A percentile compares a stretch with the other conserved stretches of the same genome.
Conservation (phyloP, 1,140 invertebrate species). For the Euura saliciscinereae region DNA sequence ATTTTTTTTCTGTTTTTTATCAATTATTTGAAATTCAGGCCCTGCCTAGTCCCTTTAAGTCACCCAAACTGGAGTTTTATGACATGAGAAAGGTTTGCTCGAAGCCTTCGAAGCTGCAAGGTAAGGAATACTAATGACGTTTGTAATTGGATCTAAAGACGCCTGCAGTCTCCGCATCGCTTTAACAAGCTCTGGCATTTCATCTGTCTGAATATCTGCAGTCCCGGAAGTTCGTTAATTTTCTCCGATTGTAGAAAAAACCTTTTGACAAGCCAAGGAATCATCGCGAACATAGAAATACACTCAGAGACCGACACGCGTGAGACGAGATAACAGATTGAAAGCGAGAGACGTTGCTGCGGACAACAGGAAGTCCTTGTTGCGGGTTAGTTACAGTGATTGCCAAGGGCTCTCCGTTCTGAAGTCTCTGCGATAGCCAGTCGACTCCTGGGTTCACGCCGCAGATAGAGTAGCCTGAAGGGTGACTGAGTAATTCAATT, state of each 20-base stretch:
- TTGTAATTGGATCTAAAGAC: background rate
- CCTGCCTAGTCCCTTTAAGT: too few species aligned
- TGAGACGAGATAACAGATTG: too few species aligned
- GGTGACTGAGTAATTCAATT: constrained; percentile 1
- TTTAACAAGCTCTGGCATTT: background rate
- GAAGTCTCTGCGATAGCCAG: background rate
- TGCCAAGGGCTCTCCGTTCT: background rate
- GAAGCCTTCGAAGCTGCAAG: background rate
- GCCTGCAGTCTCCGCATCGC: background rate
- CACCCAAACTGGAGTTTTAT: too few species aligned
- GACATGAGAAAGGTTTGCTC: background rate
- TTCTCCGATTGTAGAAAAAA: too few species aligned
- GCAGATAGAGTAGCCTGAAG: background rate
- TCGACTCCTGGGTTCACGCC: background rate
- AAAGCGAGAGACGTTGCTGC: background rate
- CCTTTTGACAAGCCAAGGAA: too few species aligned
- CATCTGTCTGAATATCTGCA: background rate
- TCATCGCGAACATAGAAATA: too few species aligned
- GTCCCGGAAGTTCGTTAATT: too few species aligned
- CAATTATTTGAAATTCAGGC: too few species aligned
- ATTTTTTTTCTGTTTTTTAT: too few species aligned
- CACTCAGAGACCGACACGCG: too few species aligned
- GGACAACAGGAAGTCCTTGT: background rate
- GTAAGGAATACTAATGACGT: background rate
- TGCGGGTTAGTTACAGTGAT: background rate